These are phyloP conservation scores for Psilopsiagon aurifrons DNA, from an alignment of 2,113 vertebrate species.

Conservation along the genomic window DNA sequence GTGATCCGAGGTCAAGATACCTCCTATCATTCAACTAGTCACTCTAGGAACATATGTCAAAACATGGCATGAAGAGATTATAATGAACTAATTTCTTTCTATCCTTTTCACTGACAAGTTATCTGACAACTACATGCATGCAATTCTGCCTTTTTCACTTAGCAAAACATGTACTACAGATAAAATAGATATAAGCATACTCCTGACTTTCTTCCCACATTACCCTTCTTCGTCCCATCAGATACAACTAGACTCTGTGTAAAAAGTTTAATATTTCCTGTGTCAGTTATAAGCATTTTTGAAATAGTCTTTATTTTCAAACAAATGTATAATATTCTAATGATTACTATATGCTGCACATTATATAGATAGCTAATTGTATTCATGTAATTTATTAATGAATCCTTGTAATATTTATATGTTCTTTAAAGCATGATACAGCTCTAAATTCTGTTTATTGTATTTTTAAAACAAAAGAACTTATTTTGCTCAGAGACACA, in stretches of 20 bases:
- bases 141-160: background rate
- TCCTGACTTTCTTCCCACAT: background rate
- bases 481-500: background rate
- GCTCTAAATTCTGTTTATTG: background rate
- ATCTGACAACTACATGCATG: background rate
- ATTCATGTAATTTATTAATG: background rate
- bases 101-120: background rate
- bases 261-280: background rate
- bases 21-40: background rate
- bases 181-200: background rate
- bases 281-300: background rate
- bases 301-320: background rate
- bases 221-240: background rate
- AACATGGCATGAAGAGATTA: background rate
- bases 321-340: background rate
- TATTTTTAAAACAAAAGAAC: background rate
- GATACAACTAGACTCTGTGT: background rate
- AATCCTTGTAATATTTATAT: background rate
- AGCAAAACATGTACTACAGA: background rate
- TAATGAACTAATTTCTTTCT: background rate
- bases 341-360: background rate
- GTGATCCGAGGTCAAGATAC: background rate
- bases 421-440: background rate
- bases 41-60: background rate
- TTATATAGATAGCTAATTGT: background rate